phyloP scores from a whole-genome alignment of 2,797 vertebrate species.

The Cuculus canorus region DNA sequence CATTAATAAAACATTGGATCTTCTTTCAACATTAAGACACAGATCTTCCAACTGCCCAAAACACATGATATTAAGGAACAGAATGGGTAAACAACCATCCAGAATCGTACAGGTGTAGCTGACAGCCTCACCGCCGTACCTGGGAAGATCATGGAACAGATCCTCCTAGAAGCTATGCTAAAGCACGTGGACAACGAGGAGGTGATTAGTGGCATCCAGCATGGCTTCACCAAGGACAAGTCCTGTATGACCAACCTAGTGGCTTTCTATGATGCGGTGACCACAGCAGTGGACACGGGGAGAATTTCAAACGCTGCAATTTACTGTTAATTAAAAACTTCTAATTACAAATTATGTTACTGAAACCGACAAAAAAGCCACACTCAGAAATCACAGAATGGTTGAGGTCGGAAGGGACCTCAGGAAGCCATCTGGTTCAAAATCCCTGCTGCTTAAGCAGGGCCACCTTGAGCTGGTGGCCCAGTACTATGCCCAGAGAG shows the following conservation, averaged over 20 bases:
- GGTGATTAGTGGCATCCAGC: too few species aligned
- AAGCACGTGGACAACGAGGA: too few species aligned
- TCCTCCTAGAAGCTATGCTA: too few species aligned
- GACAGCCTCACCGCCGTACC: too few species aligned
- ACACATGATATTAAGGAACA: background rate
- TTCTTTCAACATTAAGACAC: background rate
- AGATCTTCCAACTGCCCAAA: background rate
- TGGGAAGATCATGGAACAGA: too few species aligned
- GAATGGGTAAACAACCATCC: background rate
- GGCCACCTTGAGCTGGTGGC: background rate
- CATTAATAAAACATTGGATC: background rate
- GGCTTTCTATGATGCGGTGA: too few species aligned
- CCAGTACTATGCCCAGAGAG: background rate
- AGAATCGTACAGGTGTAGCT: background rate
- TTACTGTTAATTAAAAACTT: background rate
- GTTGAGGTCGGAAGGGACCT: background rate
- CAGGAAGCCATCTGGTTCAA: background rate
- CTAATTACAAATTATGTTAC: background rate
- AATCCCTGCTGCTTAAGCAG: background rate
- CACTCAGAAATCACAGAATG: too few species aligned
- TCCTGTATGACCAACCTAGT: too few species aligned
- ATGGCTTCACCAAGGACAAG: too few species aligned
- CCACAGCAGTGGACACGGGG: too few species aligned
- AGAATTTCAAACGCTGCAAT: background rate
- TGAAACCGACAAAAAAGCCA: background rate